These are phyloP conservation scores for Popillia japonica DNA, from an alignment of 1,140 invertebrate species.

Conservation along the genomic window DNA sequence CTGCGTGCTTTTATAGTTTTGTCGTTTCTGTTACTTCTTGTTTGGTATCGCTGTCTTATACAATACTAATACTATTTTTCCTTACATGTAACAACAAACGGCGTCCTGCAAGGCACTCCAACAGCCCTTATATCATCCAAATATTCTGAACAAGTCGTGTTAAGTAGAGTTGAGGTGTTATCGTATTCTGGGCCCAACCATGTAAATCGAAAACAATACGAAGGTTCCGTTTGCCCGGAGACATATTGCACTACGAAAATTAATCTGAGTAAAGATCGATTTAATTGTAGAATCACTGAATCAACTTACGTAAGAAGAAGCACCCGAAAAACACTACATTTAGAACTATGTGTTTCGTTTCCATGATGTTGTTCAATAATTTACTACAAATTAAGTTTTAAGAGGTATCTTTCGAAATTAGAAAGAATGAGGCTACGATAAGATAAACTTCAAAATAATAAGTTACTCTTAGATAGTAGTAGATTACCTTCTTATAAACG, in stretches of 20 bases:
- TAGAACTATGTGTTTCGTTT: neutral
- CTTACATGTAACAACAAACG: constrained; percentile 65
- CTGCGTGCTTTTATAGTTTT: too few relatives aligned
- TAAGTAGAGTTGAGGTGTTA: constrained; percentile 61
- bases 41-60: too few relatives aligned
- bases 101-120: constrained; percentile 62
- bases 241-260: constrained; percentile 1
- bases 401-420: neutral
- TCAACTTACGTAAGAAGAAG: neutral
- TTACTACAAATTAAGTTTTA: neutral
- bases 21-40: too few relatives aligned
- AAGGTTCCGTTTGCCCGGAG: constrained; percentile 26
- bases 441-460: neutral
- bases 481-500: neutral
- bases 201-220: constrained; percentile 64
- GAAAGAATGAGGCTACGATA: neutral
- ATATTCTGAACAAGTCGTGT: constrained; percentile 64
- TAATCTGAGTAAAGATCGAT: too few relatives aligned
- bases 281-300: neutral
- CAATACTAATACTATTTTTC: too few relatives aligned
- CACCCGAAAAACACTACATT: neutral
- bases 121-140: constrained; percentile 58
- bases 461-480: neutral
- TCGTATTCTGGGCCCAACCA: constrained; percentile 65
- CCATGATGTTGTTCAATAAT: neutral